phyloP scores from a whole-genome alignment of 2,113 vertebrate species.

The Xiphophorus couchianus region DNA sequence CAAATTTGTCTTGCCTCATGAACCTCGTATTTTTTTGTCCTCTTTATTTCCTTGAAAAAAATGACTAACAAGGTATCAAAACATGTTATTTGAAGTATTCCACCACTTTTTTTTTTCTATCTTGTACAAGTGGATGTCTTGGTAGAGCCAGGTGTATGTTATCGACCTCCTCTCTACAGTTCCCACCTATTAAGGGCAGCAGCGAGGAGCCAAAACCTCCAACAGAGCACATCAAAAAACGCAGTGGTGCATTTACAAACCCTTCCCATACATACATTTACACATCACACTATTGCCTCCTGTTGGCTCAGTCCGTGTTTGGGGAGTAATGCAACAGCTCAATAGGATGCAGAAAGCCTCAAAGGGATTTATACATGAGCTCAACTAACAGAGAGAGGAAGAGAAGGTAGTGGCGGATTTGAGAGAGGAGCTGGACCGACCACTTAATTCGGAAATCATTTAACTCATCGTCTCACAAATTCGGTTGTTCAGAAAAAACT shows the following conservation, averaged over 20 bases:
- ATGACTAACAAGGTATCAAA: background rate
- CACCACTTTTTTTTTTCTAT: constrained; percentile 10
- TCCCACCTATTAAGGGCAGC: constrained; percentile 55
- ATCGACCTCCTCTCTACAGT: constrained; percentile 30
- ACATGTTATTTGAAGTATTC: constrained; percentile 5
- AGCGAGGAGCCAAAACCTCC: constrained; percentile 45
- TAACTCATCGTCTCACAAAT: background rate
- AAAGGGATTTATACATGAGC: constrained; percentile 56
- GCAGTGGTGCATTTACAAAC: constrained; percentile 44
- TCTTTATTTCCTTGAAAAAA: background rate
- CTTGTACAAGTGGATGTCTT: constrained; percentile 1
- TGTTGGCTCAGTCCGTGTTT: constrained; percentile 51
- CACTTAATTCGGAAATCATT: background rate
- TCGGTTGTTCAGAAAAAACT: background rate
- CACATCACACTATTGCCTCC: constrained; percentile 45
- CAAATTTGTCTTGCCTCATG: background rate
- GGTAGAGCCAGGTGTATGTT: constrained; percentile 9
- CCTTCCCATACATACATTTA: constrained; percentile 54
- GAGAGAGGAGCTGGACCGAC: background rate
- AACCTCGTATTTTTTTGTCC: background rate
- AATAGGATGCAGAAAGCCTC: constrained; percentile 36
- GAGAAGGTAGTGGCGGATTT: background rate
- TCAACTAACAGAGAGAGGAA: constrained; percentile 31
- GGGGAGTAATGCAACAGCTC: constrained; percentile 12
- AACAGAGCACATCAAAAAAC: constrained; percentile 56